A percentile compares a stretch with the other conserved stretches of the same genome.
Evolutionary conservation across 2,113 vertebrate species (phyloP).

Genomic region (Mixornis gularis): DNA sequence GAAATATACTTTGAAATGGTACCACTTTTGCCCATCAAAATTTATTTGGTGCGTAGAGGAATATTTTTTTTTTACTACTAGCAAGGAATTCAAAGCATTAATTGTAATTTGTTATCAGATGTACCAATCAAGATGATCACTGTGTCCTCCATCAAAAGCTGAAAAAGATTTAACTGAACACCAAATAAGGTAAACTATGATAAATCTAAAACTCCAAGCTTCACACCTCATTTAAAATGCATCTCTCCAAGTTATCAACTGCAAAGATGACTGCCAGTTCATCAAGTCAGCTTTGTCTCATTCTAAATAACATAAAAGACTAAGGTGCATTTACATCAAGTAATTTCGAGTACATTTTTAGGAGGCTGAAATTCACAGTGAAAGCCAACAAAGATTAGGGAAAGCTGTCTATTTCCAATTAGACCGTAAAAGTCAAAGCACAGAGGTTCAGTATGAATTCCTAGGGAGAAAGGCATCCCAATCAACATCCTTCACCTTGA

Average conservation of each 20-base stretch:
- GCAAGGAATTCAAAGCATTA: background rate
- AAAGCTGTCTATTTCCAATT: background rate
- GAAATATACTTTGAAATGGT: background rate
- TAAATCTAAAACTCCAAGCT: background rate
- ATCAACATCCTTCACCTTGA: background rate
- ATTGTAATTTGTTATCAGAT: background rate
- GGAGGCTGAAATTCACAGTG: background rate
- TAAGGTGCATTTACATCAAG: background rate
- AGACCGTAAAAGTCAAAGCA: background rate
- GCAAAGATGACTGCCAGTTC: background rate
- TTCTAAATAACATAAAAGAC: background rate
- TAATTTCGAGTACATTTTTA: background rate
- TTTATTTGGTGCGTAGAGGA: background rate
- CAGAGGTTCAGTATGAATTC: background rate
- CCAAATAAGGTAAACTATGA: background rate
- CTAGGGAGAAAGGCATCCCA: background rate
- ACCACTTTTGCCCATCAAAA: background rate
- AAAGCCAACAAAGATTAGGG: background rate
- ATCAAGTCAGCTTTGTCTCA: background rate
- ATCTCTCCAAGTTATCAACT: background rate
- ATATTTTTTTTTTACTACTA: background rate
- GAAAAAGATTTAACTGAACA: background rate
- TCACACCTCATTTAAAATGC: background rate
- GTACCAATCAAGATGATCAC: background rate
- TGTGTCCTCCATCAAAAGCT: background rate